Percentiles rank a stretch among this genome's conserved stretches.
These are phyloP conservation scores for Anguilla pacifica DNA, from an alignment of 2,797 vertebrate species.

Conservation along the genomic window DNA sequence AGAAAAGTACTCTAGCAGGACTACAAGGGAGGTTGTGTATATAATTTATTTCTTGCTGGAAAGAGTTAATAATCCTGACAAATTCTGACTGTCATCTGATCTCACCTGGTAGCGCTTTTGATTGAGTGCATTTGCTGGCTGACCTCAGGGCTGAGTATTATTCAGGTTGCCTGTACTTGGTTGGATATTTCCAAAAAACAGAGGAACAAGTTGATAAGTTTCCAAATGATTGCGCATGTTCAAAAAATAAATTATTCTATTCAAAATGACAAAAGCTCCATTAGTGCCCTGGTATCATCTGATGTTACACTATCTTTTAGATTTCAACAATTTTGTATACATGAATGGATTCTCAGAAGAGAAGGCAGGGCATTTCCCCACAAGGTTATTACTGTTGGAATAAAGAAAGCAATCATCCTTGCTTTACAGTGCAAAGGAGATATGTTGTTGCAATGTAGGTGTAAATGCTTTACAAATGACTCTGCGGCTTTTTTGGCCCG, in stretches of 20 bases:
- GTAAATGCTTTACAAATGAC: background rate
- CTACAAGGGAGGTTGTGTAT: background rate
- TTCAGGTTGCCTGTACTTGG: background rate
- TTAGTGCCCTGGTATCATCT: background rate
- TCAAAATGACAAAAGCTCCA: background rate
- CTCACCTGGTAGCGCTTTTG: background rate
- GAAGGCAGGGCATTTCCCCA: background rate
- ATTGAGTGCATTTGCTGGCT: background rate
- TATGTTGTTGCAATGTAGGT: slow-evolving; percentile 4
- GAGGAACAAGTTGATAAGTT: background rate
- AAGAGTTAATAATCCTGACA: background rate
- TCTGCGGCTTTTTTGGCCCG: background rate
- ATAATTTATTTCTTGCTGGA: background rate
- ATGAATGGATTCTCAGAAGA: background rate
- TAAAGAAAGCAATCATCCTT: background rate
- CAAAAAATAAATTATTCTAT: background rate
- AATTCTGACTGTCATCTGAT: background rate
- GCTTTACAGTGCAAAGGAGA: background rate
- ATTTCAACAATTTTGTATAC: background rate
- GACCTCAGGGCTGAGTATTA: background rate
- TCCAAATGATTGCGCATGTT: background rate
- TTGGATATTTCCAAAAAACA: background rate
- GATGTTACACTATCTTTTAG: background rate
- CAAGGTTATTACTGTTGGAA: background rate
- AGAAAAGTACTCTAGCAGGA: background rate